Base-by-base conservation (phyloP, 2,797 vertebrate genomes). In the Tragopan temminckii region DNA sequence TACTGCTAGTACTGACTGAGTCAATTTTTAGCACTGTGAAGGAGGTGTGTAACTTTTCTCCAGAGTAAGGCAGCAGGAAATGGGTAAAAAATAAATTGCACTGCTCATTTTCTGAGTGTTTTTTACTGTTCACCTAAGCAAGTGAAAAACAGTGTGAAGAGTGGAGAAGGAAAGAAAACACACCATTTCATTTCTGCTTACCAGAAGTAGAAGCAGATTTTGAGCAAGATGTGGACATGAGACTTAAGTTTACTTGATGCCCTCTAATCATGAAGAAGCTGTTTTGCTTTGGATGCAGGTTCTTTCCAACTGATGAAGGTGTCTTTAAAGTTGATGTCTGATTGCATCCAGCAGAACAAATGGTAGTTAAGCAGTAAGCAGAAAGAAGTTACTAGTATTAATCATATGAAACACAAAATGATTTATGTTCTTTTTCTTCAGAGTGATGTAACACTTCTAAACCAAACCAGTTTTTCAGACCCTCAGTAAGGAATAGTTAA, bases 361-460 rank as follows among this genome's bases (percentile, higher is more conserved):
- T 40, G 46, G 24, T 88, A 40, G 40, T 48, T 68, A 55, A 42
- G 7, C 2, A 8, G 20, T 68, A 63, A 63, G 46, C 38, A 68
- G 55, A 61, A 40, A 33, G 13, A 55, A 31, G 11, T 62, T 81
- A 48, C 17, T 75, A 42, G 35, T 33, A 33, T 43, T 15, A 80
- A 7, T 53, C 19, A 40, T 16, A 21, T 46, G 23, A 20, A 40
- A 31, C 17, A 29, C 36, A 20, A 19, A 40, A 62, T 4, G 27
- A 12, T 13, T 13, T 11, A 40, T 18, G 8, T 27, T 80, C 40
- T 62, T 83, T 18, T 31, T 80, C 45, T 67, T 75, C 15, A 43
- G 11, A 2, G 0, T 52, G 38, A 40, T 2, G 0, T 53, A 24
- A 18, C 62, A 42, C 16, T 12, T 33, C 42, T 58, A 8, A 68